A percentile compares a stretch with the other conserved stretches of the same genome.
phyloP scores from a whole-genome alignment of 2,797 vertebrate genomes.

The Falco biarmicus region DNA sequence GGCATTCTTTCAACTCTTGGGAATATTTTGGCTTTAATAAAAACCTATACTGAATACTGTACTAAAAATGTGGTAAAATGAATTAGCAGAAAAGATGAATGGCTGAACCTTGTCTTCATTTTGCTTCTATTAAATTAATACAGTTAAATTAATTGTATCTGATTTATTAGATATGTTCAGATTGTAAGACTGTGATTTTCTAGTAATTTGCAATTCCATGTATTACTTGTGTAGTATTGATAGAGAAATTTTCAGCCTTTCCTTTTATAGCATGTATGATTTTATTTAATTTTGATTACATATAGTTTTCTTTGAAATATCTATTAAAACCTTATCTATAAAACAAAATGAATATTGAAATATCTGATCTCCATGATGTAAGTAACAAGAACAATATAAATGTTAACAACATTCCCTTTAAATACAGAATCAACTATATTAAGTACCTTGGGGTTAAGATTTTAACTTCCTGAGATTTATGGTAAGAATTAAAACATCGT shows the following conservation, averaged over 20 bases:
- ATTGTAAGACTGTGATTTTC: not conserved
- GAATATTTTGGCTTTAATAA: not conserved
- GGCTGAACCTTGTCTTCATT: not conserved
- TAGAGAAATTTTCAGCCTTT: not conserved
- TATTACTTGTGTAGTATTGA: not conserved
- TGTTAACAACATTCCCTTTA: constrained; percentile 51
- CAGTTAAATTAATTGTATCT: not conserved
- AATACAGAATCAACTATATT: constrained; percentile 62
- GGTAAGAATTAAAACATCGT: constrained; percentile 60
- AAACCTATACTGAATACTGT: not conserved
- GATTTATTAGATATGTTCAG: not conserved
- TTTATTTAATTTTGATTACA: not conserved
- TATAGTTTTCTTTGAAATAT: not conserved
- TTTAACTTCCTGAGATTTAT: constrained; percentile 74
- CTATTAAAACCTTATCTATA: constrained; percentile 4
- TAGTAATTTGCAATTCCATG: not conserved
- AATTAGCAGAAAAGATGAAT: not conserved
- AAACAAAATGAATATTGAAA: constrained; percentile 59
- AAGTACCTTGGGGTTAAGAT: constrained; percentile 67
- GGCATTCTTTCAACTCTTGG: not conserved
- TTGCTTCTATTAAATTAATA: not conserved
- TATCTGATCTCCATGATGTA: constrained; percentile 28
- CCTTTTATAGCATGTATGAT: not conserved
- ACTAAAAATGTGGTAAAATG: not conserved
- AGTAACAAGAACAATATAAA: constrained; percentile 60